These are phyloP conservation scores for Apeira syringaria DNA, from an alignment of 2,888 invertebrate species.

Conservation along the genomic window DNA sequence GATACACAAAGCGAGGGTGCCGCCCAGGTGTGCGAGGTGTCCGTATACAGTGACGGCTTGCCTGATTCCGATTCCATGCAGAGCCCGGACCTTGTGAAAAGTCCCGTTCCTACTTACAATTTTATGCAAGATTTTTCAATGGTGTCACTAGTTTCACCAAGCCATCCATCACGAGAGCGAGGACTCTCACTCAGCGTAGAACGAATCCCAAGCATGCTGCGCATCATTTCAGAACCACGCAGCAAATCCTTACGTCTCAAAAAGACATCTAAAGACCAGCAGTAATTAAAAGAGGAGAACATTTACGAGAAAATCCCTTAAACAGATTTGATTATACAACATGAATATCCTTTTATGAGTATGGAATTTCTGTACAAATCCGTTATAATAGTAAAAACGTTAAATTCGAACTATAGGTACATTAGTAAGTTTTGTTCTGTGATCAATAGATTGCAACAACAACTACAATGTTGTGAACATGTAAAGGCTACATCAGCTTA, in stretches of 20 bases:
- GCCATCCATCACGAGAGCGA: constrained; percentile 53
- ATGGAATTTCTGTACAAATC: too few species aligned
- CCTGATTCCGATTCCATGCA: constrained; percentile 31
- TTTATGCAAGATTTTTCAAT: constrained; percentile 4
- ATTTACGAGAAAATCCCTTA: too few species aligned
- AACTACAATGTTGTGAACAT: too few species aligned
- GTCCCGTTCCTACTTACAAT: constrained; percentile 5
- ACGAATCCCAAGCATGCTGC: constrained; percentile 51
- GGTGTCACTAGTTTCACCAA: constrained; percentile 39
- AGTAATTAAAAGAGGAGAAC: too few species aligned
- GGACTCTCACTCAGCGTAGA: constrained; percentile 67
- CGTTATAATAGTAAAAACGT: too few species aligned
- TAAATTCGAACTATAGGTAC: too few species aligned
- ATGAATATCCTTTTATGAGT: too few species aligned
- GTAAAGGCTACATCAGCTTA: too few species aligned
- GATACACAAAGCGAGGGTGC: constrained; percentile 32
- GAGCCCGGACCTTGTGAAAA: constrained; percentile 31
- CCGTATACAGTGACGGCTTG: constrained; percentile 48
- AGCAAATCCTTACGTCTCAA: constrained; percentile 74
- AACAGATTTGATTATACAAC: too few species aligned
- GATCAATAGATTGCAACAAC: too few species aligned
- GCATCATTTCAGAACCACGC: constrained; percentile 55
- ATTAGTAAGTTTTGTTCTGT: too few species aligned
- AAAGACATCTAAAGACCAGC: constrained; percentile 43
- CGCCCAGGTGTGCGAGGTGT: constrained; percentile 40